These are phyloP conservation scores for Sciaenops ocellatus DNA, from an alignment of 2,797 vertebrate species.

Conservation along the genomic window DNA sequence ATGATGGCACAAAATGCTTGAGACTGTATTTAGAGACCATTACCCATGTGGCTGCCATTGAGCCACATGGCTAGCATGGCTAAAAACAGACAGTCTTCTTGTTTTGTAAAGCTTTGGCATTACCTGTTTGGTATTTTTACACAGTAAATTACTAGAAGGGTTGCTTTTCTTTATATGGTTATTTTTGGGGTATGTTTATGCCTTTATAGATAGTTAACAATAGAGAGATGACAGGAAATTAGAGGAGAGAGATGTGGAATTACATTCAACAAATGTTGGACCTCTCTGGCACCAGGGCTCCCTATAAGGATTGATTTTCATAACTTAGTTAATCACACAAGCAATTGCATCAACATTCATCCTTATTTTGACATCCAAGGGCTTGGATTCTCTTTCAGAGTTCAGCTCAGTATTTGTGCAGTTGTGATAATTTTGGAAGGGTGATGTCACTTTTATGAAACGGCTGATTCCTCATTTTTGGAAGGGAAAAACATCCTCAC, in stretches of 20 bases:
- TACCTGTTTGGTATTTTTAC: neutral
- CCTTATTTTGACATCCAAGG: neutral
- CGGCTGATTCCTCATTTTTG: conserved; percentile 37
- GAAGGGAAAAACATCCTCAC: conserved; percentile 33
- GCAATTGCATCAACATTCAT: neutral
- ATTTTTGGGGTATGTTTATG: neutral
- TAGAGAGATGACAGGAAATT: conserved; percentile 14
- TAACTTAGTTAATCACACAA: neutral
- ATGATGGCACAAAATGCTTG: neutral
- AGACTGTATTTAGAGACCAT: too few relatives aligned
- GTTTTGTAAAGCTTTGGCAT: neutral
- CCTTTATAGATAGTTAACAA: neutral
- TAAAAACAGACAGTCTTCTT: neutral
- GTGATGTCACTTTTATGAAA: conserved; percentile 34
- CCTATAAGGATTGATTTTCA: neutral
- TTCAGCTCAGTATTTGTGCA: conserved; percentile 20
- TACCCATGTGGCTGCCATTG: too few relatives aligned
- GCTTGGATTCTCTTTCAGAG: neutral
- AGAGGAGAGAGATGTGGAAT: neutral
- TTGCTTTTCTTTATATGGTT: neutral
- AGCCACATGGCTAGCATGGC: neutral
- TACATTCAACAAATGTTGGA: neutral
- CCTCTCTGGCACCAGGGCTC: neutral
- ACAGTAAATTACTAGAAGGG: neutral
- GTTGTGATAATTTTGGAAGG: conserved; percentile 22